Conservation (phyloP, 2,113 vertebrate species). For the Cyanoramphus novaezelandiae region DNA sequence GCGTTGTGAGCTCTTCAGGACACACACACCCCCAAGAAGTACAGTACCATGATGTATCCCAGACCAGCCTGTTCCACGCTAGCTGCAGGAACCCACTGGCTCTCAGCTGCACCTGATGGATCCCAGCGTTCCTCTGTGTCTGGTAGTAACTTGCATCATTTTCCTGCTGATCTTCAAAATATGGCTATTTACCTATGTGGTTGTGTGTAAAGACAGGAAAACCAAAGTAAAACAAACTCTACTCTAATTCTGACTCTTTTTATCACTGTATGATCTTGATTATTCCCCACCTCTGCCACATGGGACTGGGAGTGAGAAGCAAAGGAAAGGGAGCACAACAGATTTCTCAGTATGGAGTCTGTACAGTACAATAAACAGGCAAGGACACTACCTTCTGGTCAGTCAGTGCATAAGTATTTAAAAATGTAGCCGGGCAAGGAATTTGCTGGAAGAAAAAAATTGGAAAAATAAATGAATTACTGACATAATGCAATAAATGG, state of each 20-base stretch:
- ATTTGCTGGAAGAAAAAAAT: not conserved
- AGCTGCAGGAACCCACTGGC: not conserved
- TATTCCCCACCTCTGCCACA: not conserved
- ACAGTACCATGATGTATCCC: not conserved
- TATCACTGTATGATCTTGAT: not conserved
- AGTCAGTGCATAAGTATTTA: not conserved
- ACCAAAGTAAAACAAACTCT: not conserved
- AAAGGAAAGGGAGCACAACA: not conserved
- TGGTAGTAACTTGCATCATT: not conserved
- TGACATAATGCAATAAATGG: not conserved
- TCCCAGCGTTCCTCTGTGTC: not conserved
- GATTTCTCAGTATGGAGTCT: not conserved
- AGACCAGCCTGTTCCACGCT: not conserved
- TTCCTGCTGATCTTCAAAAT: not conserved
- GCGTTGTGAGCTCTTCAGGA: not conserved
- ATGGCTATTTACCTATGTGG: not conserved
- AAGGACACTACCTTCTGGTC: not conserved
- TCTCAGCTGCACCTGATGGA: not conserved
- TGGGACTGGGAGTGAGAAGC: not conserved
- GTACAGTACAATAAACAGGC: not conserved
- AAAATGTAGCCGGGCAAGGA: not conserved
- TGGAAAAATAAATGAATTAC: not conserved
- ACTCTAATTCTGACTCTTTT: not conserved
- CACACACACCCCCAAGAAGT: fast-evolving
- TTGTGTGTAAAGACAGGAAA: not conserved